phyloP scores from a whole-genome alignment of 2,113 vertebrate genomes.

The Microcebus murinus region DNA sequence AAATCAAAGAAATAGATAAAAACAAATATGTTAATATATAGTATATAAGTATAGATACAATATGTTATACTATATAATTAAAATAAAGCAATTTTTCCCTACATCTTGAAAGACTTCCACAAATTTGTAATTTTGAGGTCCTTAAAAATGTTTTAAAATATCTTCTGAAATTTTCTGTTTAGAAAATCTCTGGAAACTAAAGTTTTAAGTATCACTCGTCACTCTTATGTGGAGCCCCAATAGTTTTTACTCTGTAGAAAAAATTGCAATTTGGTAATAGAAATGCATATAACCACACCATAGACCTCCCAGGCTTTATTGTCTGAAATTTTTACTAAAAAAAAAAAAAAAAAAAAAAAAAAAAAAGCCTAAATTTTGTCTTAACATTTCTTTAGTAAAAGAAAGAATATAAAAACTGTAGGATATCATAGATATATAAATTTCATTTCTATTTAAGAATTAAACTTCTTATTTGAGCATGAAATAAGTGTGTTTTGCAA shows the following conservation, averaged over 20 bases:
- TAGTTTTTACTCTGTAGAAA: neutral
- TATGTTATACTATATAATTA: no score
- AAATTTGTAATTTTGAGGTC: neutral
- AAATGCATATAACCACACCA: neutral
- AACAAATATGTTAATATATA: neutral
- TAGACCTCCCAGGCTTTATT: neutral
- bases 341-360: neutral
- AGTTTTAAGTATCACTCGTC: neutral
- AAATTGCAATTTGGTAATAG: neutral
- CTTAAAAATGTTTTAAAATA: neutral
- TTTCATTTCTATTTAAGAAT: neutral
- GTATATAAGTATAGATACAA: neutral
- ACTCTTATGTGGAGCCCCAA: neutral
- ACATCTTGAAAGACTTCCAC: neutral
- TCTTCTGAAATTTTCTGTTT: neutral
- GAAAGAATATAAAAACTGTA: neutral
- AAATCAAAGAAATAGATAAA: neutral
- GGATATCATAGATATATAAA: neutral
- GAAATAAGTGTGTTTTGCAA: neutral
- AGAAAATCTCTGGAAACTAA: neutral
- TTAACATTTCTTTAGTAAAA: neutral
- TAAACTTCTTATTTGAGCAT: neutral
- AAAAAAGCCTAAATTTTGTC: conserved; percentile 14
- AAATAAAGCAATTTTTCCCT: neutral
- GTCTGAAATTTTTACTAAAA: neutral